Evolutionary conservation across 2,888 invertebrate genomes (phyloP).

Genomic region (Xestia c-nigrum): DNA sequence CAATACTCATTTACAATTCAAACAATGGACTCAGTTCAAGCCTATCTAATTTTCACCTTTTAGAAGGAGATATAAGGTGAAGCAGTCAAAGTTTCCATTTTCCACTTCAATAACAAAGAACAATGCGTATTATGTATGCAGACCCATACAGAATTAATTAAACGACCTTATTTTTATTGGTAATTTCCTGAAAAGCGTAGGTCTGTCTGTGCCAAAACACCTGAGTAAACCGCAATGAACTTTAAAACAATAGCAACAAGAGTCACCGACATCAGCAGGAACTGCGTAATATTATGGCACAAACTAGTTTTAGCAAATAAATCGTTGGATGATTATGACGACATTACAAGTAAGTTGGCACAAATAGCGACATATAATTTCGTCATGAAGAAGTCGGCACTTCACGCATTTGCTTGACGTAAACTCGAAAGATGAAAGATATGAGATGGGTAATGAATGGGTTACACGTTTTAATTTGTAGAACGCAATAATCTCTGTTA

Average conservation of each 20-base stretch:
- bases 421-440: constrained; percentile 52
- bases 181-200: constrained; percentile 61
- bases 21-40: constrained; percentile 25
- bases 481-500: constrained; percentile 48
- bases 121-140: constrained; percentile 37
- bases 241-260: constrained; percentile 67
- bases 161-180: constrained; percentile 52
- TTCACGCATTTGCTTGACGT: constrained; percentile 50
- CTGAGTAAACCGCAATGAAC: constrained; percentile 69
- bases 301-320: constrained; percentile 64
- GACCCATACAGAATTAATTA: constrained; percentile 43
- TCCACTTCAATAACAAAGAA: constrained; percentile 44
- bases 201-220: constrained; percentile 67
- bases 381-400: constrained; percentile 54
- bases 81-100: constrained; percentile 24
- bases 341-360: constrained; percentile 62
- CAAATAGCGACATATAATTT: constrained; percentile 54
- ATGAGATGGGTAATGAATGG: constrained; percentile 39
- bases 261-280: constrained; percentile 65
- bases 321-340: constrained; percentile 61
- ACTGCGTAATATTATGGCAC: constrained; percentile 30
- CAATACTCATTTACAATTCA: constrained; percentile 36
- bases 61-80: background rate
- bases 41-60: constrained; percentile 19
- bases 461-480: constrained; percentile 48